These are phyloP conservation scores for Pheosia gnoma DNA, from an alignment of 2,888 invertebrate species.

Conservation along the genomic window DNA sequence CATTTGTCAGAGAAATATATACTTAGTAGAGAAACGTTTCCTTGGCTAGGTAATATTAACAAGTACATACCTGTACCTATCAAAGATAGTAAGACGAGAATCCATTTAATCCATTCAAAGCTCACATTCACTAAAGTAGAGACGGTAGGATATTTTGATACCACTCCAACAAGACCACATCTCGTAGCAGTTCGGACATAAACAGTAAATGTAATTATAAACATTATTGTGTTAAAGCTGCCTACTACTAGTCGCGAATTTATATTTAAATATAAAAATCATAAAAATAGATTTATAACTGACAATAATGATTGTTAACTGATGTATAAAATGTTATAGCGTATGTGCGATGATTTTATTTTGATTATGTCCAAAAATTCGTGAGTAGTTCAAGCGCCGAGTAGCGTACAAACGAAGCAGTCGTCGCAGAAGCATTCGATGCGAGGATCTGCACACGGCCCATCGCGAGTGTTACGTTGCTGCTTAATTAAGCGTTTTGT, in stretches of 20 bases:
- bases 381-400: constrained; percentile 70
- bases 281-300: constrained; percentile 83
- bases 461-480: constrained; percentile 32
- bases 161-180: constrained; percentile 49
- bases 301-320: constrained; percentile 85
- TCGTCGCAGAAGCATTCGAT: not conserved
- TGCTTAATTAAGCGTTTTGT: constrained; percentile 32
- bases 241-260: constrained; percentile 83
- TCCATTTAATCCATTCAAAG: no score
- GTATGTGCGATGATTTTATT: constrained; percentile 74
- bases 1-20: not conserved
- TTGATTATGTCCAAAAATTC: constrained; percentile 66
- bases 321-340: constrained; percentile 82
- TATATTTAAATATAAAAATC: constrained; percentile 81
- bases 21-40: not conserved
- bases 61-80: not conserved
- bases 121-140: not conserved
- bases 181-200: constrained; percentile 56
- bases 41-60: not conserved
- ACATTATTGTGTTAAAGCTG: constrained; percentile 81
- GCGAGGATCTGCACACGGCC: constrained; percentile 11
- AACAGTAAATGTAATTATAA: constrained; percentile 69
- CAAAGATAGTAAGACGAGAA: not conserved
- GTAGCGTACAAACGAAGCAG: constrained; percentile 28
- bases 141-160: constrained; percentile 5